These are phyloP conservation scores for Cecropterus lyciades DNA, from an alignment of 1,140 invertebrate species.

Conservation along the genomic window DNA sequence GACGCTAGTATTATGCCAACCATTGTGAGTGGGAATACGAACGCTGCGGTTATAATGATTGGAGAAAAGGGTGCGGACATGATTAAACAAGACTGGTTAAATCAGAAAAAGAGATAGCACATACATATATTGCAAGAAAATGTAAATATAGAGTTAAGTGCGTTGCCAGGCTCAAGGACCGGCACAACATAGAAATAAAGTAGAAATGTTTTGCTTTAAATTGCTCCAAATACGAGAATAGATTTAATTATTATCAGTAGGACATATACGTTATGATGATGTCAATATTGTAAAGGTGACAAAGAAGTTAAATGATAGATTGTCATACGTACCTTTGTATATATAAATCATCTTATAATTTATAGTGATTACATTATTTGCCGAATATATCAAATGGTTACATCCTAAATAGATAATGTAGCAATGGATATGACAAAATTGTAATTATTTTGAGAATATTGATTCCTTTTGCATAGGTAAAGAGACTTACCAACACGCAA, in stretches of 20 bases:
- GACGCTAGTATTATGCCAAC: conserved; percentile 96
- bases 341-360: too few relatives aligned
- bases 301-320: too few relatives aligned
- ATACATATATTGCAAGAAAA: neutral
- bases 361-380: too few relatives aligned
- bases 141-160: neutral
- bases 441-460: too few relatives aligned
- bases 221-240: conserved; percentile 17
- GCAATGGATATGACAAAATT: too few relatives aligned
- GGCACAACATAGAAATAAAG: neutral
- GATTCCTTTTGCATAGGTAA: too few relatives aligned
- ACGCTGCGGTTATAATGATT: conserved; percentile 94
- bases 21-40: conserved; percentile 92
- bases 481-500: too few relatives aligned
- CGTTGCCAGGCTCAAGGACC: neutral
- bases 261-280: neutral
- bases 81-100: conserved; percentile 90
- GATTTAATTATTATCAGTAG: neutral
- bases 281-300: neutral
- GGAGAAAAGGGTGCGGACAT: conserved; percentile 93
- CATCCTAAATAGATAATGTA: too few relatives aligned
- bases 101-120: conserved; percentile 45
- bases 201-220: conserved; percentile 14
- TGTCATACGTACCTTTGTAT: too few relatives aligned
- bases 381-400: too few relatives aligned